phyloP scores from a whole-genome alignment of 2,888 invertebrate genomes.

The Hanleya hanleyi region DNA sequence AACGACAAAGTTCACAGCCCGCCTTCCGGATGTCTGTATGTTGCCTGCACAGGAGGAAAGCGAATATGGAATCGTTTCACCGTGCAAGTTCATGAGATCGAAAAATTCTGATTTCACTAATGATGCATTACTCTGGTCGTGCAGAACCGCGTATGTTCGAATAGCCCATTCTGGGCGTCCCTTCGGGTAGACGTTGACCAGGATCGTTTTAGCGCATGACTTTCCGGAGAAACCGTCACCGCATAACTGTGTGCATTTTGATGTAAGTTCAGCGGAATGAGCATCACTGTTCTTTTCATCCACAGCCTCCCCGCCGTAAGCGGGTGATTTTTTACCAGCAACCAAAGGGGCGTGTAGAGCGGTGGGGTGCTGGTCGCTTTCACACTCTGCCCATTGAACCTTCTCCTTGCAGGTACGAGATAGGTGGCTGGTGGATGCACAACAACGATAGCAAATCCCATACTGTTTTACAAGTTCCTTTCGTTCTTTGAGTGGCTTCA shows the following conservation, averaged over 20 bases:
- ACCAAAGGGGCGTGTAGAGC: background rate
- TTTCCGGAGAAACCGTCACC: slow-evolving; percentile 24
- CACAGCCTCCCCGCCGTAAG: slow-evolving; percentile 1
- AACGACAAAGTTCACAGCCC: slow-evolving; percentile 20
- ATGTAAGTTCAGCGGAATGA: too few relatives aligned
- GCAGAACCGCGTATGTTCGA: slow-evolving; percentile 27
- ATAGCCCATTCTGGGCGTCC: slow-evolving; percentile 17
- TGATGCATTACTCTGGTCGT: slow-evolving; percentile 41
- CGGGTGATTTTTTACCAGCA: background rate
- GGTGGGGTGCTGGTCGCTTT: slow-evolving; percentile 1
- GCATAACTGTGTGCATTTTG: slow-evolving; percentile 31
- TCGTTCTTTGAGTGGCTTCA: slow-evolving; percentile 19
- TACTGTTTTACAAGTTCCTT: slow-evolving; percentile 21
- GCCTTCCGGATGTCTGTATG: slow-evolving; percentile 12
- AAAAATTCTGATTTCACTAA: slow-evolving; percentile 33
- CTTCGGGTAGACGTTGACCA: slow-evolving; percentile 27
- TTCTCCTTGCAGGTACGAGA: background rate
- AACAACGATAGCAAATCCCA: slow-evolving; percentile 34
- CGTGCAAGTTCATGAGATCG: slow-evolving; percentile 16
- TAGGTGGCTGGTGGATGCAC: background rate
- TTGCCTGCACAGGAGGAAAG: slow-evolving; percentile 35
- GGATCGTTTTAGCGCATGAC: slow-evolving; percentile 39
- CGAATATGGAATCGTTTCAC: slow-evolving; percentile 8
- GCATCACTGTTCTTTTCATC: too few relatives aligned
- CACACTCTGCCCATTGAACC: slow-evolving; percentile 2